Evolutionary conservation across 2,797 vertebrate genomes (phyloP).

Genomic region (Uromys caudimaculatus): DNA sequence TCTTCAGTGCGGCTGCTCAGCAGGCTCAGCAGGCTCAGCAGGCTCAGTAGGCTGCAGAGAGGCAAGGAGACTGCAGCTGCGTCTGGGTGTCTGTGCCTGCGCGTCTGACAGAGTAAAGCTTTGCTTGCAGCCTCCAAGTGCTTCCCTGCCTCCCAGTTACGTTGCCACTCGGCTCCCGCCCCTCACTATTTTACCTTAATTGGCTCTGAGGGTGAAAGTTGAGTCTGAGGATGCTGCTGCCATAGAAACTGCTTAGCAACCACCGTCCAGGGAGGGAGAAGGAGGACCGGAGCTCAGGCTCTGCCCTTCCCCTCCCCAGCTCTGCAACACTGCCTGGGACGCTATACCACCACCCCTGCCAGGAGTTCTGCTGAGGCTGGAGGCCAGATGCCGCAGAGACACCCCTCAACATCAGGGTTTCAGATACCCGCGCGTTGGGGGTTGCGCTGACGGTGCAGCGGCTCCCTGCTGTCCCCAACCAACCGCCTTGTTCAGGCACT

Average conservation of each 20-base stretch:
- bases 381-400: not conserved
- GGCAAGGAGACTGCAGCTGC: not conserved
- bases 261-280: not conserved
- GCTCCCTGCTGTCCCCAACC: not conserved
- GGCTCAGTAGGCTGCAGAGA: not conserved
- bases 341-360: not conserved
- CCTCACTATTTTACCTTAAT: constrained; percentile 62
- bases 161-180: not conserved
- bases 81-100: not conserved
- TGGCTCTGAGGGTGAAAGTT: constrained; percentile 80
- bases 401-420: not conserved
- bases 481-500: not conserved
- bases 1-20: not conserved
- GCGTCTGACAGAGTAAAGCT: not conserved
- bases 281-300: not conserved
- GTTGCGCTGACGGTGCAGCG: not conserved
- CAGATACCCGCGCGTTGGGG: not conserved
- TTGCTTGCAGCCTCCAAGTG: not conserved
- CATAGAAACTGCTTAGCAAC: constrained; percentile 83
- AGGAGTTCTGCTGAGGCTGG: not conserved
- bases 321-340: not conserved
- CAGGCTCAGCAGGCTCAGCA: not conserved
- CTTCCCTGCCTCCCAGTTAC: not conserved
- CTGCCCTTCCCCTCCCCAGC: not conserved
- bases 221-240: constrained; percentile 84